Evolutionary conservation across 1,140 invertebrate genomes (phyloP), one percentile per base, ranked within the genome.

Genomic region (Eufriesea mexicana): DNA sequence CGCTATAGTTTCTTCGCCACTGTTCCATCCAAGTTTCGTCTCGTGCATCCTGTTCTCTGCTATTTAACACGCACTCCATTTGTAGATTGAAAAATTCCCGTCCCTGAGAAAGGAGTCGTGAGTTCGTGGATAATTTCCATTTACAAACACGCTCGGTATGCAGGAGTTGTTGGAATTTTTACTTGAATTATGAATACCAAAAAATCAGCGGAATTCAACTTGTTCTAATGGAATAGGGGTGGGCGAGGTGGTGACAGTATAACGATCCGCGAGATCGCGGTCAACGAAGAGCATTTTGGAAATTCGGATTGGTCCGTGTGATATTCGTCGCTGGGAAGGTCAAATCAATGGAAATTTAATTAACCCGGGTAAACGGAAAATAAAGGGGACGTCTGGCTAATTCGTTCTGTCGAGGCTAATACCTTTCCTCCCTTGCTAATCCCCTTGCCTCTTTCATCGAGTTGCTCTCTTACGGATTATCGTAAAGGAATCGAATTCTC

Each of bases 341-440:
- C 66, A 35, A 55, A 78, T 77, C 70, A 78, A 75, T 78, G 74
- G 71, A 83, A 83, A 66, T 85, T 85, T 85, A 83, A 85, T 85
- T 85, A 85, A 85, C 64, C 55, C 51, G 62, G 20, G 25, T 75
- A 73, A 77, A 73, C 67, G 54, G 47, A 49, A 78, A 67, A 73
- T 71, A 73, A 77, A 77, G 55, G 59, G 55, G 55, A 62, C 45
- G 55, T 28, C 23, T 25, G 51, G 74, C 25, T 78, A 85, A 85
- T 85, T 85, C 74, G 61, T 78, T 68, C 74, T n/a, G 62, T 67
- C 45, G 72, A 42, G 74, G 54, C 83, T 82, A 83, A 83, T 75
- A 61, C 71, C 54, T 67, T 59, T 51, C 28, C 64, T 28, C 47
- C 61, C 20, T 45, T 35, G 25, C 35, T 16, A 55, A 66, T 66